Percentiles rank a stretch among this genome's conserved stretches.
Conservation (phyloP, 2,113 vertebrate species). For the Vulpes ferrilata region DNA sequence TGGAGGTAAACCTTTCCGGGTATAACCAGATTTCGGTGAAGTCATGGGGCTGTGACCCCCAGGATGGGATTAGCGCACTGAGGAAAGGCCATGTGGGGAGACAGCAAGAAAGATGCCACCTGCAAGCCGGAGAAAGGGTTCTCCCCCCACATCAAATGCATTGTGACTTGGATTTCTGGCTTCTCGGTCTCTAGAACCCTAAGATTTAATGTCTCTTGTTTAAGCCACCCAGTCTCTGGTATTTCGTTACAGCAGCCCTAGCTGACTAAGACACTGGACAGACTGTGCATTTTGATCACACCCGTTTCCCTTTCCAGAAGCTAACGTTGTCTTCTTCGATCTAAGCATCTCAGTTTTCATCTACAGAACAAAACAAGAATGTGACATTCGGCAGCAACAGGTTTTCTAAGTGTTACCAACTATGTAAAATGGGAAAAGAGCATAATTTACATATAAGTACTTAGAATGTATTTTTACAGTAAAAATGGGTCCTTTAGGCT, state of each 20-base stretch:
- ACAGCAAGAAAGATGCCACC: neutral
- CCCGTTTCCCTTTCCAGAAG: neutral
- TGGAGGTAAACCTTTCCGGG: neutral
- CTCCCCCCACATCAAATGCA: neutral
- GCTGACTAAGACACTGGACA: neutral
- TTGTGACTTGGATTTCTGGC: neutral
- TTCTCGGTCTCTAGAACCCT: neutral
- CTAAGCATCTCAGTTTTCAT: conserved; percentile 11
- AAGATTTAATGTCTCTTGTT: neutral
- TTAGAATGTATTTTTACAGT: neutral
- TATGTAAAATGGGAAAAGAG: conserved; percentile 57
- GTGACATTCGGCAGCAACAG: neutral
- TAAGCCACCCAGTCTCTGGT: neutral
- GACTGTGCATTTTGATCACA: neutral
- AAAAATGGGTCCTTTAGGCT: conserved; percentile 21
- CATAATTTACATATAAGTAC: conserved; percentile 11
- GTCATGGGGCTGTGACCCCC: too few relatives aligned
- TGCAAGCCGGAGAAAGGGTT: neutral
- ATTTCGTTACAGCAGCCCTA: neutral
- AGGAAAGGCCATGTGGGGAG: neutral
- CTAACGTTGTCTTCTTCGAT: neutral
- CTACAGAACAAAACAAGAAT: conserved; percentile 44
- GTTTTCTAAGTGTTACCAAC: conserved; percentile 62
- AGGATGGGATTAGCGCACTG: neutral
- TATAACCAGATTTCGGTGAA: neutral